Evolutionary conservation across 37 sponge, comb jelly and placozoan genomes (phyloP), one percentile per base, ranked within the genome.

Genomic region (Beroe forskalii): DNA sequence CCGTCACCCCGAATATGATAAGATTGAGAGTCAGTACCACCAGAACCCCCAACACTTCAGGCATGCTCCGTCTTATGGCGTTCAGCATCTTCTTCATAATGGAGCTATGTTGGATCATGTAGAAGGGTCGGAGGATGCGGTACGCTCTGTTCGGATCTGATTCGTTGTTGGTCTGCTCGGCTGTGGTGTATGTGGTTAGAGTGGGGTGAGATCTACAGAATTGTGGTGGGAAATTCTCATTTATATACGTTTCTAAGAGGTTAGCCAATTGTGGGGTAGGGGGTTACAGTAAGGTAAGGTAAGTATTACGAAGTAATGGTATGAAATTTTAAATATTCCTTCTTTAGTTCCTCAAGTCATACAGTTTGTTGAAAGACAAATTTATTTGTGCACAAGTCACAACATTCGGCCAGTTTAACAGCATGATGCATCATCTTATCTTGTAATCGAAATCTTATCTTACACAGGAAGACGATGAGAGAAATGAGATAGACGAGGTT

Each of bases 31-130:
- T 8, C 55, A 80, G 86, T 3, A 80, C 86, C 27, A 80, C 86
- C 86, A 80, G 55, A 43, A 80, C 86, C 8, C 86, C 86, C 48
- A 80, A 3, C 44, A 80, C 86, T 25, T 80, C 86, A 17, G 67
- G 90, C 61, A 90, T 20, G 61, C 42, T 62, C 23, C 44, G 23
- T 32, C 44, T 90, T 19, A 90, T 33, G 6, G 67, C 66, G 61
- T 75, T 75, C 55, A 93, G 69, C 41, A 94, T 94, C 86, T 98
- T 98, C 93, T 98, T 98, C 97, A 98, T 96, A 62, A 96, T 93
- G 40, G 89, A 92, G 20, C 96, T 96, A 9, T 93, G 80, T 24
- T 96, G 93, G 60, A 96, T 62, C 48, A 96, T 93, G 67, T 96
- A 94, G 90, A 98, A 62, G 1, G 99, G 97, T 43, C 99, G 80